Conservation (phyloP, 53 echinoderm and acorn worm genomes). For the Zoroaster sp. region DNA sequence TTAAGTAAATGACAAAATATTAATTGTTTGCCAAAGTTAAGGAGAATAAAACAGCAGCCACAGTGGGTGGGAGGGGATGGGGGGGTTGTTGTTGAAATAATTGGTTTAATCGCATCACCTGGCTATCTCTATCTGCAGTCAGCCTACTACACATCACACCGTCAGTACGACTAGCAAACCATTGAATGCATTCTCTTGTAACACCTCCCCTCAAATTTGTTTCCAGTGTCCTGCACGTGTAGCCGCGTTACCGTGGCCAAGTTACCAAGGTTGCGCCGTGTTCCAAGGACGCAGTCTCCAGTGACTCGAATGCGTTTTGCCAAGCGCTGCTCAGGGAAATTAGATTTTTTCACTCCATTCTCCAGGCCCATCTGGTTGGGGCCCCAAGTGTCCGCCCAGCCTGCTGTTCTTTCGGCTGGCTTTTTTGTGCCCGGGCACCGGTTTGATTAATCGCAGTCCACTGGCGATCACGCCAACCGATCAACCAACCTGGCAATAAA, state of each 20-base stretch:
- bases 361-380: constrained; percentile 15
- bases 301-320: neutral
- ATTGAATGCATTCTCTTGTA: constrained; percentile 26
- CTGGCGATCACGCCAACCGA: constrained; percentile 3
- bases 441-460: constrained; percentile 35
- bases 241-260: neutral
- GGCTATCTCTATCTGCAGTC: constrained; percentile 26
- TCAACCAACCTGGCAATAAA: constrained; percentile 15
- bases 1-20: neutral
- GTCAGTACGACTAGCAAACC: neutral
- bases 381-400: constrained; percentile 1
- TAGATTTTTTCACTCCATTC: constrained; percentile 43
- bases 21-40: neutral
- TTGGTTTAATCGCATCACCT: constrained; percentile 31
- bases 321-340: constrained; percentile 21
- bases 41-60: neutral
- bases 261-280: neutral
- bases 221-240: constrained; percentile 49
- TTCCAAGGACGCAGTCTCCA: constrained; percentile 6
- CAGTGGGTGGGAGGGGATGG: neutral
- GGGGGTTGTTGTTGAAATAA: neutral
- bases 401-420: neutral
- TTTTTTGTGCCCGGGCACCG: neutral
- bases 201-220: constrained; percentile 21
- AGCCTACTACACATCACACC: neutral